Evolutionary conservation across 2,888 invertebrate species (phyloP), one percentile per base, ranked within the genome.

Genomic region (Nomada hirtipes): DNA sequence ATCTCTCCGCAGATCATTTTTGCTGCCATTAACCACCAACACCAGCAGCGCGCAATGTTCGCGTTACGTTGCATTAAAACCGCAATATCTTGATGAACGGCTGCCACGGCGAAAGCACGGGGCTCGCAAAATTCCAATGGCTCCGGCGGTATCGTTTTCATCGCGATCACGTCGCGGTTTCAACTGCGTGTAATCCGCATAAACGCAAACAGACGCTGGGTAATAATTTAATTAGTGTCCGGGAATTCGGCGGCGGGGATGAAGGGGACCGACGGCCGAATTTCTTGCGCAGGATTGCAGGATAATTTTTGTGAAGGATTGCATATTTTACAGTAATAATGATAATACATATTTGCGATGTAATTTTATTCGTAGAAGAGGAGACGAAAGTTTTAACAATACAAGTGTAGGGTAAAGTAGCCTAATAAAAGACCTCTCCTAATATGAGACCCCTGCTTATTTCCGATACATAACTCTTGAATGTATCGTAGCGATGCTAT

Each of bases 1-100:
- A 79, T 79, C 76, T 79, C 76, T 69, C 63, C 63, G 42, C 75
- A 20, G 69, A 79, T 79, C 76, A 76, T 79, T 76, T 76, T 79
- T 79, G 69, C 64, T 79, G 18, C 52, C 79, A 69, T 79, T 76
- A 79, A 76, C 69, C 68, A 55, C 57, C 52, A 79, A 79, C 57
- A 79, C 79, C 75, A n/a, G 79, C 76, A 69, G 76, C 69, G 13
- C 29, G 42, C 57, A 57, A 69, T 57, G 57, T 69, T 69, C 76
- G n/a, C 23, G 64, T 79, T 59, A 79, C 64, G 64, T 52, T 64
- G 52, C 76, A 78, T 75, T 78, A 57, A 78, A 78, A 75, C 57
- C 42, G 2, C 69, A 26, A 64, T 79, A 79, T 76, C 79, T 68
- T 47, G 79, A 64, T 69, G 44, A 64, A 57, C 60, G 47, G 23